phyloP scores from a whole-genome alignment of 2,888 invertebrate species.

The Galerucella pusilla region DNA sequence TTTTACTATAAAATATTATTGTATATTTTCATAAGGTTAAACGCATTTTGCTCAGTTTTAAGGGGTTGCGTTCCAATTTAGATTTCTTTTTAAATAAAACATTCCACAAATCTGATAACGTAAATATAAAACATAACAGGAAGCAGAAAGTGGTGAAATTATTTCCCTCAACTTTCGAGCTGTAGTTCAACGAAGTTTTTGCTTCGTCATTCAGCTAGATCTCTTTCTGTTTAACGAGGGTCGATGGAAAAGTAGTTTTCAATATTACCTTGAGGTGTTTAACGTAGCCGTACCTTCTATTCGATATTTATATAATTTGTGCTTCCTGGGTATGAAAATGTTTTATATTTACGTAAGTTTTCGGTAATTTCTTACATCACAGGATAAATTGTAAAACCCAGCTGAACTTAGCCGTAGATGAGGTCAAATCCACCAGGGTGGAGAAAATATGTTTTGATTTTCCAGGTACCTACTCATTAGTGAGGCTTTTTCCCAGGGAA shows the following conservation, averaged over 20 bases:
- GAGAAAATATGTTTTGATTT: too few relatives aligned
- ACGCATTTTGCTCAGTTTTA: neutral
- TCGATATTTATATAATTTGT: too few relatives aligned
- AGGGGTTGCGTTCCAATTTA: neutral
- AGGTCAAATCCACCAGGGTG: neutral
- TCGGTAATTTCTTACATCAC: neutral
- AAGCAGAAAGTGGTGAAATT: neutral
- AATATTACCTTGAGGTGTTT: too few relatives aligned
- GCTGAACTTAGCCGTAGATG: neutral
- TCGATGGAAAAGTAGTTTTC: too few relatives aligned
- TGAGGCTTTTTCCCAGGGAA: too few relatives aligned
- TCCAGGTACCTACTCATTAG: too few relatives aligned
- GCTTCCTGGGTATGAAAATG: neutral
- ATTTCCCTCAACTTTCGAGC: too few relatives aligned
- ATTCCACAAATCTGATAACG: constrained; percentile 1
- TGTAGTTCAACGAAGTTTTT: too few relatives aligned
- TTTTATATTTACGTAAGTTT: neutral
- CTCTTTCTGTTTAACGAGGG: too few relatives aligned
- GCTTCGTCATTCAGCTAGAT: too few relatives aligned
- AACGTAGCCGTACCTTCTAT: too few relatives aligned
- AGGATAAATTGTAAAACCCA: neutral
- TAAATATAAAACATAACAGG: constrained; percentile 13
- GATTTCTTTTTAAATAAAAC: neutral
- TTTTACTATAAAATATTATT: constrained; percentile 6
- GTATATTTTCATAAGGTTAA: neutral